phyloP scores from a whole-genome alignment of 1,140 invertebrate species.

The Lerema accius region DNA sequence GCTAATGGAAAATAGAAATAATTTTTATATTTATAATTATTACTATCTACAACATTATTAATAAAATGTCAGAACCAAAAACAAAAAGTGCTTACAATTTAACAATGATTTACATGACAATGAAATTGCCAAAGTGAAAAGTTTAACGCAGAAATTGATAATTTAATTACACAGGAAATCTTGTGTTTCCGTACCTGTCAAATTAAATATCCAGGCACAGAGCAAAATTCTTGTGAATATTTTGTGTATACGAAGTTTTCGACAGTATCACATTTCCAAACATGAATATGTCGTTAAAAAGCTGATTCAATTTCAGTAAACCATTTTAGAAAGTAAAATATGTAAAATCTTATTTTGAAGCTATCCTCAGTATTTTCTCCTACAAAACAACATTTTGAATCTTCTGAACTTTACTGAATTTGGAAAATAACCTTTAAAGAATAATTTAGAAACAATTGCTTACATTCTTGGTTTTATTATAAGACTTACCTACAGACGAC shows the following conservation, averaged over 20 bases:
- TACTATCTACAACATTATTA: too few relatives aligned
- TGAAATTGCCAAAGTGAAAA: background rate
- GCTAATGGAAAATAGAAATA: too few relatives aligned
- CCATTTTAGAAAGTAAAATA: too few relatives aligned
- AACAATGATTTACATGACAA: background rate
- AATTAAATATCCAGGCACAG: slow-evolving; percentile 9
- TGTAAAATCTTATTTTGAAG: too few relatives aligned
- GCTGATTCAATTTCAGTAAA: too few relatives aligned
- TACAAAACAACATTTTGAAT: background rate
- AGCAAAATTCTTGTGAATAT: background rate
- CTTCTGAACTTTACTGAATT: slow-evolving; percentile 6
- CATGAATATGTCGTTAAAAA: slow-evolving; percentile 37
- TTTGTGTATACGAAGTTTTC: too few relatives aligned
- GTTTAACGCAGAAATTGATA: background rate
- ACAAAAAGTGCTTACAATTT: slow-evolving; percentile 1
- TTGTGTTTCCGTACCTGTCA: slow-evolving; percentile 9
- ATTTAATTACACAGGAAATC: slow-evolving; percentile 1
- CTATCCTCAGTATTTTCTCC: too few relatives aligned
- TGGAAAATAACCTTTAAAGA: background rate
- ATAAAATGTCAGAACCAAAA: background rate
- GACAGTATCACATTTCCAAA: too few relatives aligned
- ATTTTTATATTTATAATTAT: too few relatives aligned
- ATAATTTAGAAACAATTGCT: slow-evolving; percentile 10
- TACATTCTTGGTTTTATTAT: slow-evolving; percentile 24
- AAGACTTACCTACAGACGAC: slow-evolving; percentile 15